These are phyloP conservation scores for Molanna angustata DNA, from an alignment of 2,888 invertebrate genomes.

Conservation along the genomic window DNA sequence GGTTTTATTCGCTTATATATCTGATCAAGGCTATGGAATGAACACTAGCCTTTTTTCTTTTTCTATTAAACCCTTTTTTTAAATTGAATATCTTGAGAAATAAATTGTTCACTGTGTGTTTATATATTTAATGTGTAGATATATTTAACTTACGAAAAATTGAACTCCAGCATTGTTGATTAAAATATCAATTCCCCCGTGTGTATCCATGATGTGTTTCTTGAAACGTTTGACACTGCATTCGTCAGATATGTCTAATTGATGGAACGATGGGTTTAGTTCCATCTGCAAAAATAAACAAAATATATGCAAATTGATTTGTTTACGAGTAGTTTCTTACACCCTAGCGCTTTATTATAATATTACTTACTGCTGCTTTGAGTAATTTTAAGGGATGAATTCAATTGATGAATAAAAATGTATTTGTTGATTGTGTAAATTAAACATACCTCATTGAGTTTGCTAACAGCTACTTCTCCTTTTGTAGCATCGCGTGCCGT, in stretches of 20 bases:
- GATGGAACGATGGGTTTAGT: constrained; percentile 56
- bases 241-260: constrained; percentile 62
- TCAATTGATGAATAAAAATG: background rate
- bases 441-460: constrained; percentile 47
- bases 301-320: background rate
- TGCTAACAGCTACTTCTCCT: constrained; percentile 54
- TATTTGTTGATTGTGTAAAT: background rate
- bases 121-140: no score
- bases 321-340: background rate
- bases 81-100: no score
- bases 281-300: constrained; percentile 38
- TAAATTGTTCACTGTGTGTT: no score
- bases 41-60: no score
- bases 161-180: constrained; percentile 71
- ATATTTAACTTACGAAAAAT: constrained; percentile 30
- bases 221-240: constrained; percentile 55
- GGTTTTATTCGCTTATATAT: no score
- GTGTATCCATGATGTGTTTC: constrained; percentile 53
- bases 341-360: background rate
- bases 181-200: constrained; percentile 70
- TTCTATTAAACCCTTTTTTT: no score
- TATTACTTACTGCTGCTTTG: background rate
- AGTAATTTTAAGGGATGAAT: background rate
- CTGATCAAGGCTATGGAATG: no score
- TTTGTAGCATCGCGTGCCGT: constrained; percentile 58